phyloP scores from a whole-genome alignment of 2,888 invertebrate species.

The Napeogenes sylphis region DNA sequence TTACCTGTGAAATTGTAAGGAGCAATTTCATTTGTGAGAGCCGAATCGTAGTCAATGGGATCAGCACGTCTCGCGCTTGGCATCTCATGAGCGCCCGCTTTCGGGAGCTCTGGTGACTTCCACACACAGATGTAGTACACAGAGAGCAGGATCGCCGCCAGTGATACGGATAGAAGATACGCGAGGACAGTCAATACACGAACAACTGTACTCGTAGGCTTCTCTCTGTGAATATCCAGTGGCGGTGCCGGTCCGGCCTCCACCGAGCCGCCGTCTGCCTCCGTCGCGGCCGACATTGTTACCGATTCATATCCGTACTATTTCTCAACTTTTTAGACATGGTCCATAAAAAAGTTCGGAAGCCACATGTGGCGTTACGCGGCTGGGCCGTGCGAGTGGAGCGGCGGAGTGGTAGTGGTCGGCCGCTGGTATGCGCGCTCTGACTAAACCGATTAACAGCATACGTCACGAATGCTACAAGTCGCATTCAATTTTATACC shows the following conservation, averaged over 20 bases:
- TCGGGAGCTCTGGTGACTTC: slow-evolving; percentile 81
- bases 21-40: slow-evolving; percentile 30
- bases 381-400: slow-evolving; percentile 50
- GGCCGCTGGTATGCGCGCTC: slow-evolving; percentile 38
- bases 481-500: slow-evolving; percentile 47
- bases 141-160: slow-evolving; percentile 88
- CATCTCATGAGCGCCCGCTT: slow-evolving; percentile 41
- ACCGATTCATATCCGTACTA: slow-evolving; percentile 20
- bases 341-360: slow-evolving; percentile 30
- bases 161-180: slow-evolving; percentile 90
- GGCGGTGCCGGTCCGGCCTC: slow-evolving; percentile 51
- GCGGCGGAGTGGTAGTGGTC: slow-evolving; percentile 28
- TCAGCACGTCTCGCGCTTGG: slow-evolving; percentile 39
- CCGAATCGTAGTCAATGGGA: slow-evolving; percentile 33
- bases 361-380: slow-evolving; percentile 51
- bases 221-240: slow-evolving; percentile 61
- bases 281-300: slow-evolving; percentile 62
- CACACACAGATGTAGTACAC: slow-evolving; percentile 90
- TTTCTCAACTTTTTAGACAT: slow-evolving; percentile 13
- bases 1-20: slow-evolving; percentile 36
- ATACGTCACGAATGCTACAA: slow-evolving; percentile 57
- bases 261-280: slow-evolving; percentile 53
- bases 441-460: slow-evolving; percentile 61
- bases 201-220: slow-evolving; percentile 65
- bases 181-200: slow-evolving; percentile 87